A percentile compares a stretch with the other conserved stretches of the same genome.
These are phyloP conservation scores for Sinotaia quadrata DNA, from an alignment of 2,888 invertebrate species.

Conservation along the genomic window DNA sequence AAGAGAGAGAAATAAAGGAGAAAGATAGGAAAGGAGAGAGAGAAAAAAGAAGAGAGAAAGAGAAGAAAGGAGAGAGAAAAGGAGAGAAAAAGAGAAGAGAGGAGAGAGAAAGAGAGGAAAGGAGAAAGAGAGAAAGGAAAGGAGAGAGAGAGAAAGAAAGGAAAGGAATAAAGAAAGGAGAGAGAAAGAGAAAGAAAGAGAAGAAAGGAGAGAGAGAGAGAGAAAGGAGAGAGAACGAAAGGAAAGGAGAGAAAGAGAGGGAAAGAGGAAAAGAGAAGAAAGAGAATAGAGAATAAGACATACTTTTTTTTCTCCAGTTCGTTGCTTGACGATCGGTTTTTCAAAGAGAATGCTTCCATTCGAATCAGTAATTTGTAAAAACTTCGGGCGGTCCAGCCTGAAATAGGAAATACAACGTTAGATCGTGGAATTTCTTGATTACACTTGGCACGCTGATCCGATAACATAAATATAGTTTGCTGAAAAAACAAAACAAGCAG, in stretches of 20 bases:
- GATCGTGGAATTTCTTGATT: no score
- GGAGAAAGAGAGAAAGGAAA: not conserved
- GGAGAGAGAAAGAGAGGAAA: not conserved
- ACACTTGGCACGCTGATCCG: no score
- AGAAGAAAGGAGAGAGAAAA: not conserved
- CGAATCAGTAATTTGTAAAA: conserved; percentile 42
- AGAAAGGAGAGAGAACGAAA: not conserved
- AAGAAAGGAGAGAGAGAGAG: not conserved
- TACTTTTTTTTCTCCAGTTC: conserved; percentile 40
- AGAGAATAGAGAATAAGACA: not conserved
- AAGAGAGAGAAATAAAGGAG: conserved; percentile 10
- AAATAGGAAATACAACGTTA: conserved; percentile 17
- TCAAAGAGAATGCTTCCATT: conserved; percentile 45
- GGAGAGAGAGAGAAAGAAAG: not conserved
- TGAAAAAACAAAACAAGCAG: no score
- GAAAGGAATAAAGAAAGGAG: not conserved
- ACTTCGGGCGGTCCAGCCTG: conserved; percentile 43
- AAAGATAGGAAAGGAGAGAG: not conserved
- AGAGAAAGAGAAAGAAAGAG: not conserved
- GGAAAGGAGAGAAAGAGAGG: not conserved
- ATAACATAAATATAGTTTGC: no score
- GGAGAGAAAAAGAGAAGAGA: not conserved
- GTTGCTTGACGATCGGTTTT: conserved; percentile 34
- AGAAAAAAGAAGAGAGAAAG: not conserved
- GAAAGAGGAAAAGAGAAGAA: not conserved